Conservation (phyloP, 1,140 invertebrate species). For the Cepaea nemoralis region DNA sequence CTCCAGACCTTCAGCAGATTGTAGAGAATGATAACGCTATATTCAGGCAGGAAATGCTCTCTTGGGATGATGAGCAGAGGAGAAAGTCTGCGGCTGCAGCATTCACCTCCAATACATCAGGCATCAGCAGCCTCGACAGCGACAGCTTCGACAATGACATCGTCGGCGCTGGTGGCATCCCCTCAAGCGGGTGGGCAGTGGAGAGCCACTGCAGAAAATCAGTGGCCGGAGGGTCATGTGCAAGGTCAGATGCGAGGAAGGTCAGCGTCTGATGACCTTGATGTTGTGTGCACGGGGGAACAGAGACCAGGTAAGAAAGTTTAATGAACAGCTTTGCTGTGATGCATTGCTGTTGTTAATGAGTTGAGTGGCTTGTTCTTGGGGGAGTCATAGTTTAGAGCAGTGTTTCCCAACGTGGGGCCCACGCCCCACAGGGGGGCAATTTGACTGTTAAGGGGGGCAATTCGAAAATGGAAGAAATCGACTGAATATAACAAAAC, state of each 20-base stretch:
- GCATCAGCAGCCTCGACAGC: background rate
- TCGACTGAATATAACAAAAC: no score
- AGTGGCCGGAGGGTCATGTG: background rate
- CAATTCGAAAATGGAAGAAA: no score
- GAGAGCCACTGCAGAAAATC: background rate
- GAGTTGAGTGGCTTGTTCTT: no score
- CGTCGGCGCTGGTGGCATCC: background rate
- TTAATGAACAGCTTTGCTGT: no score
- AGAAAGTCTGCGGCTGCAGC: constrained; percentile 45
- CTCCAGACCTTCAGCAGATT: constrained; percentile 68
- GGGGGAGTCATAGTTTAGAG: no score
- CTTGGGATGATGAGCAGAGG: constrained; percentile 70
- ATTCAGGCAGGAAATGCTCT: constrained; percentile 69
- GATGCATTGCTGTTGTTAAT: no score
- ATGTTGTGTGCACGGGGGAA: constrained; percentile 44
- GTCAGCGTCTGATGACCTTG: constrained; percentile 35
- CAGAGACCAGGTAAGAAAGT: constrained; percentile 46
- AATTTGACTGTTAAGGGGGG: no score
- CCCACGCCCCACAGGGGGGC: no score
- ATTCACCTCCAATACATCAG: background rate
- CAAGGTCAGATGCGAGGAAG: background rate
- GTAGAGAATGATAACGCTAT: constrained; percentile 70
- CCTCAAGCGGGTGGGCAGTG: background rate
- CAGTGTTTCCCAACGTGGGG: no score
- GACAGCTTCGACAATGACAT: background rate